Conservation (phyloP, 2,888 invertebrate genomes). For the Herminia tarsipennalis region DNA sequence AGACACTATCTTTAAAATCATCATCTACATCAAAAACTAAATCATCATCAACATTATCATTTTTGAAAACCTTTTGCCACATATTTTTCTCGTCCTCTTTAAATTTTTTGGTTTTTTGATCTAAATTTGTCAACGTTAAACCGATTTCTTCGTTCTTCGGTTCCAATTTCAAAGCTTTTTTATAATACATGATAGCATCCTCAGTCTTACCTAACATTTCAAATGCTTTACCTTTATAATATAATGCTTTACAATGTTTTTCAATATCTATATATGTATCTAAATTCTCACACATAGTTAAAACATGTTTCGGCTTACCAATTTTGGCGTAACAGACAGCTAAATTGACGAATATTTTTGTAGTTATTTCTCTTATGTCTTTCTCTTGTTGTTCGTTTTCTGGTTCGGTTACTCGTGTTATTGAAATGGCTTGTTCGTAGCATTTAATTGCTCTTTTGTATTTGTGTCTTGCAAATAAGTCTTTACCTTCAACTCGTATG, state of each 20-base stretch:
- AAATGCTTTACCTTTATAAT: slow-evolving; percentile 68
- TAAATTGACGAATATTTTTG: slow-evolving; percentile 65
- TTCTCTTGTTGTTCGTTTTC: slow-evolving; percentile 49
- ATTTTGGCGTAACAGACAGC: slow-evolving; percentile 73
- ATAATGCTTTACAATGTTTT: slow-evolving; percentile 70
- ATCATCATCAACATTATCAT: slow-evolving; percentile 45
- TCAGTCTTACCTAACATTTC: slow-evolving; percentile 64
- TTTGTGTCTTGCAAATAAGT: slow-evolving; percentile 55
- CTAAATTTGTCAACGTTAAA: slow-evolving; percentile 56
- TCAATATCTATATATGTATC: slow-evolving; percentile 63
- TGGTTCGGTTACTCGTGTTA: slow-evolving; percentile 59
- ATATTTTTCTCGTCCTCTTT: slow-evolving; percentile 58
- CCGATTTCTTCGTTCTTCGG: slow-evolving; percentile 77
- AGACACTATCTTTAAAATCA: slow-evolving; percentile 63
- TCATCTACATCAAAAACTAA: slow-evolving; percentile 62
- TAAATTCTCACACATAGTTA: slow-evolving; percentile 69
- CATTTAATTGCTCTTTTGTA: slow-evolving; percentile 59
- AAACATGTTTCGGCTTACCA: slow-evolving; percentile 65
- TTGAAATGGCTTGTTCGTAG: slow-evolving; percentile 67
- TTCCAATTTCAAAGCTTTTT: slow-evolving; percentile 72
- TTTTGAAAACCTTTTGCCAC: slow-evolving; percentile 69
- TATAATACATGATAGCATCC: slow-evolving; percentile 63
- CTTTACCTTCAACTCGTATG: slow-evolving; percentile 62
- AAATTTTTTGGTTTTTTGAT: slow-evolving; percentile 52
- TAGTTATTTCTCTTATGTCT: slow-evolving; percentile 59